Evolutionary conservation across 2,113 vertebrate genomes (phyloP).

Genomic region (Thalassoma bifasciatum): DNA sequence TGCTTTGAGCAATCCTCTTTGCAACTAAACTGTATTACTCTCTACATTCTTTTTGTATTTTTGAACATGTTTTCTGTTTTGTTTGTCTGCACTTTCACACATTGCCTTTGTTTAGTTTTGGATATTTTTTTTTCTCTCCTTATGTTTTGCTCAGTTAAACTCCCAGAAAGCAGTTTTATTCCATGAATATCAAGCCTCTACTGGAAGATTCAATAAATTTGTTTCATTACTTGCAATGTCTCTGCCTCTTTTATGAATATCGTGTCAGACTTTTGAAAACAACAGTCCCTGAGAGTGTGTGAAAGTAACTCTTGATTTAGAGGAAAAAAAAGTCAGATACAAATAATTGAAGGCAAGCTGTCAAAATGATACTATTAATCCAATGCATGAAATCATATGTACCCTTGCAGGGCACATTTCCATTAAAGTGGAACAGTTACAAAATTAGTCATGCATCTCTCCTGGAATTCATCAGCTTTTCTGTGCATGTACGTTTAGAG

Average conservation of each 20-base stretch:
- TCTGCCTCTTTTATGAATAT: conserved; percentile 74
- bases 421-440: no score
- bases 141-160: conserved; percentile 84
- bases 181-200: conserved; percentile 93
- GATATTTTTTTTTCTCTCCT: conserved; percentile 41
- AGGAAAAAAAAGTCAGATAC: conserved; percentile 35
- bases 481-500: not conserved
- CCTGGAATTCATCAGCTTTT: conserved; percentile 20
- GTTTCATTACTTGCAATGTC: conserved; percentile 86
- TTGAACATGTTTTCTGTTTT: conserved; percentile 85
- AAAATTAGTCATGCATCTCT: not conserved
- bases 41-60: conserved; percentile 83
- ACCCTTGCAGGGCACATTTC: conserved; percentile 9
- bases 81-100: conserved; percentile 88
- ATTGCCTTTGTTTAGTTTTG: conserved; percentile 65
- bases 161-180: conserved; percentile 93
- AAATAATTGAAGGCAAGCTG: conserved; percentile 21
- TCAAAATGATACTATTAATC: conserved; percentile 42
- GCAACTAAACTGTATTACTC: conserved; percentile 79
- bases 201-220: conserved; percentile 97
- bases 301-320: conserved; percentile 50
- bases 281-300: conserved; percentile 2
- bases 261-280: conserved; percentile 28
- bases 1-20: conserved; percentile 74
- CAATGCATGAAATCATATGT: conserved; percentile 44